Evolutionary conservation across 2,888 invertebrate species (phyloP).

Genomic region (Diarsia mendica): DNA sequence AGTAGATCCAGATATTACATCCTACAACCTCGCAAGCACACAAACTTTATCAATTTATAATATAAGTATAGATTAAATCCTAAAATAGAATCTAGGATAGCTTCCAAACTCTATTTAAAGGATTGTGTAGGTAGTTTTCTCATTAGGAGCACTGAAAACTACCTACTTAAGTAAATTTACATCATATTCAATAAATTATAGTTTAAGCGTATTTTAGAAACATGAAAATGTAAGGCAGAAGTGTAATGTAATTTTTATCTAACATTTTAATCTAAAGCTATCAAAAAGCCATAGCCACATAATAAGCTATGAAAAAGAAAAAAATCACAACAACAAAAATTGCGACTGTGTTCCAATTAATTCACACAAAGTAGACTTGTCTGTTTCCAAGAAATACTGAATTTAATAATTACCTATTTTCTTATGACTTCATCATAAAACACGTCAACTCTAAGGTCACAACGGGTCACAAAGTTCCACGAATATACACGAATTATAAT

Average conservation of each 20-base stretch:
- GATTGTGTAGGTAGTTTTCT: no score
- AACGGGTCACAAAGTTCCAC: slow-evolving; percentile 15
- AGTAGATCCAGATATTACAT: no score
- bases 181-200: neutral
- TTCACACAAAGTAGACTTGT: neutral
- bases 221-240: neutral
- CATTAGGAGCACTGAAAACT: neutral
- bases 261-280: neutral
- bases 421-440: neutral
- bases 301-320: neutral
- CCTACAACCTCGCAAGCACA: no score
- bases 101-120: neutral
- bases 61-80: neutral
- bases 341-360: no score
- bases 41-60: no score
- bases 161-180: neutral
- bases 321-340: neutral
- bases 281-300: neutral
- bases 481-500: slow-evolving; percentile 6
- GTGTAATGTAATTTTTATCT: neutral
- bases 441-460: neutral
- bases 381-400: neutral
- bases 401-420: neutral
- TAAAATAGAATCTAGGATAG: neutral
- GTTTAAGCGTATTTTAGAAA: neutral